phyloP scores from a whole-genome alignment of 1,140 invertebrate species.

The Saccostrea echinata region DNA sequence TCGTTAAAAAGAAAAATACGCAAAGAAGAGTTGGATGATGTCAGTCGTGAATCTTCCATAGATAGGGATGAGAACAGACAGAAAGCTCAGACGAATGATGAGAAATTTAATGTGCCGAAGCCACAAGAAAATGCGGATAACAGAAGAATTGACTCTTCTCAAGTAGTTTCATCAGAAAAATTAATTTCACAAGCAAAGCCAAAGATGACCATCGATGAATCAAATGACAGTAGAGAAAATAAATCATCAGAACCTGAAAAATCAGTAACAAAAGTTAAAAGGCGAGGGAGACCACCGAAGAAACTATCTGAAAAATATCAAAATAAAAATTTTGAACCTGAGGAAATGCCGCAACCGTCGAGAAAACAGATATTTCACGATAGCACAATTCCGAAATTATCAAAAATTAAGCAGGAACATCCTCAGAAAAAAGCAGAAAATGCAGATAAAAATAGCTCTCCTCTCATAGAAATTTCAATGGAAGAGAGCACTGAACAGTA shows the following conservation, averaged over 20 bases:
- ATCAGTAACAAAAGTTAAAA: background rate
- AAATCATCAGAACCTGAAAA: background rate
- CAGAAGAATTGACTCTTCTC: background rate
- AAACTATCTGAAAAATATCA: background rate
- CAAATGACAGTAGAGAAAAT: background rate
- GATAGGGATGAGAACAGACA: conserved; percentile 25
- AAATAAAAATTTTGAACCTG: background rate
- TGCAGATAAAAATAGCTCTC: background rate
- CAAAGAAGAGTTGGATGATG: conserved; percentile 50
- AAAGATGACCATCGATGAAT: background rate
- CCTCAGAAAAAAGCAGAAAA: background rate
- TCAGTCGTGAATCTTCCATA: conserved; percentile 34
- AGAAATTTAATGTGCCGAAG: background rate
- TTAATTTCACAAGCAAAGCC: background rate
- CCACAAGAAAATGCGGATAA: background rate
- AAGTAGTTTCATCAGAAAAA: background rate
- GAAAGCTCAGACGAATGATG: background rate
- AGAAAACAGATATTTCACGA: background rate
- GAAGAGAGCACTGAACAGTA: background rate
- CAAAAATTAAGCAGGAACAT: background rate
- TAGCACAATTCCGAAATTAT: background rate
- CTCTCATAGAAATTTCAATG: background rate
- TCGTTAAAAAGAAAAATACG: conserved; percentile 59
- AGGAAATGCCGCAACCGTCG: too few species aligned
- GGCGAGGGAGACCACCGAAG: background rate